Evolutionary conservation across 2,113 vertebrate genomes (phyloP), one percentile per base, ranked within the genome.

Genomic region (Centrocercus urophasianus): DNA sequence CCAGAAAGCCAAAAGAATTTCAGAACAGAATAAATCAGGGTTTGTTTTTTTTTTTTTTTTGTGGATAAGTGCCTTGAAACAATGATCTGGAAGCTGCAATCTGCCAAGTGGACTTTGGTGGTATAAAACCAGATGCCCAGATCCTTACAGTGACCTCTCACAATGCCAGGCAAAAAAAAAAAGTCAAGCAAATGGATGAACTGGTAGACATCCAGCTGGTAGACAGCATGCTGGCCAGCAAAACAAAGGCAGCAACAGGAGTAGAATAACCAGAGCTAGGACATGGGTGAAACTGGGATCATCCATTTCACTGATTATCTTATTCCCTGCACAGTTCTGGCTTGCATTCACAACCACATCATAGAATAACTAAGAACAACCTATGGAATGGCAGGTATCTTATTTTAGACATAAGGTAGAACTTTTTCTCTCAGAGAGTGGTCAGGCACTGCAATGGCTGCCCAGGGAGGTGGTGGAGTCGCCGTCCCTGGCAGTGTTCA

Each of bases 11-110:
- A 93, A 76, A 67, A 10, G 10, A 54, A 76, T 83, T 52, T 43
- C 48, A 47, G 25, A 85, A 30, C 2, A 36, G 38, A 79, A 77
- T 7, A 64, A 87, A 79, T 8, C 7, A 0, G 2, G 21, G 38
- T 38, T 38, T 38, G 8, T 38, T 38, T 38, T 38, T 38, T 10
- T 38, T 25, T 61, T 72, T 74, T 67, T 27, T 72, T 78, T 52
- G 38, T 30, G 13, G 5, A 19, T 5, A 90, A 65, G 10, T 27
- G n/a, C 6, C n/a, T 15, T 24, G 42, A 8, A 57, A 54, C 1
- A 4, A 64, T 50, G 65, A 27, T 4, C 8, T 43, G 18, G 57
- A 89, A 93, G 20, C 21, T 45, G 21, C 0, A 0, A 24, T 8
- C 7, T 12, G 28, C 22, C 59, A 32, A 21, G 22, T 20, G 11